A percentile compares a stretch with the other conserved stretches of the same genome.
These are phyloP conservation scores for Meriones unguiculatus DNA, from an alignment of 2,113 vertebrate genomes.

Conservation along the genomic window DNA sequence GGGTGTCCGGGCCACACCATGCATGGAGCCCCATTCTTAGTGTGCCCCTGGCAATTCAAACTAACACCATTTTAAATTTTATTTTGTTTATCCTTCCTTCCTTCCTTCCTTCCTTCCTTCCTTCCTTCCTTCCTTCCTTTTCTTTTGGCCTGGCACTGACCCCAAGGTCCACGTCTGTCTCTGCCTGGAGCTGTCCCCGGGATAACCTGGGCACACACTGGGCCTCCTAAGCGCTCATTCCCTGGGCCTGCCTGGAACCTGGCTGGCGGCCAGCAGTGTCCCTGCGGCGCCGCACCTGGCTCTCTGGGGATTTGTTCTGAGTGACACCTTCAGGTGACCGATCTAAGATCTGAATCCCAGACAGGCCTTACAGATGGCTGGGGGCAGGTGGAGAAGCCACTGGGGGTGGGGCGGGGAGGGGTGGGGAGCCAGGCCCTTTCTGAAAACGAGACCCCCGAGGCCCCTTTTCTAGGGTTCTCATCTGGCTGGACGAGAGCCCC, in stretches of 20 bases:
- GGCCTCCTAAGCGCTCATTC: not conserved
- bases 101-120: no score
- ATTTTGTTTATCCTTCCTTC: no score
- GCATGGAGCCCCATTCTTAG: not conserved
- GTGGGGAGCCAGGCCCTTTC: not conserved
- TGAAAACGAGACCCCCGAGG: not conserved
- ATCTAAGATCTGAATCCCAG: not conserved
- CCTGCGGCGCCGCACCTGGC: not conserved
- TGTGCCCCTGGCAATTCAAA: not conserved
- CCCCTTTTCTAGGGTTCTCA: not conserved
- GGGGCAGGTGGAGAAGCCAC: not conserved
- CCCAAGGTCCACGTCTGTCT: not conserved
- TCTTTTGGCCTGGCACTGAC: not conserved
- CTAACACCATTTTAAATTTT: not conserved
- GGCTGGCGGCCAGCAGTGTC: not conserved
- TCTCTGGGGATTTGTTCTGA: not conserved
- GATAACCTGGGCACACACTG: not conserved
- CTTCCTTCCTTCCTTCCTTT: no score
- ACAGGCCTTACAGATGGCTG: not conserved
- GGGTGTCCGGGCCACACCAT: accelerated
- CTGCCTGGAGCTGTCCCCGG: not conserved
- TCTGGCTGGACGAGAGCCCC: not conserved
- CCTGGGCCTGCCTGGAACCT: not conserved
- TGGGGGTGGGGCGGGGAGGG: not conserved
- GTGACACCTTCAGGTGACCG: not conserved